These are phyloP conservation scores for Perodicticus potto DNA, from an alignment of 2,797 vertebrate species.

Conservation along the genomic window DNA sequence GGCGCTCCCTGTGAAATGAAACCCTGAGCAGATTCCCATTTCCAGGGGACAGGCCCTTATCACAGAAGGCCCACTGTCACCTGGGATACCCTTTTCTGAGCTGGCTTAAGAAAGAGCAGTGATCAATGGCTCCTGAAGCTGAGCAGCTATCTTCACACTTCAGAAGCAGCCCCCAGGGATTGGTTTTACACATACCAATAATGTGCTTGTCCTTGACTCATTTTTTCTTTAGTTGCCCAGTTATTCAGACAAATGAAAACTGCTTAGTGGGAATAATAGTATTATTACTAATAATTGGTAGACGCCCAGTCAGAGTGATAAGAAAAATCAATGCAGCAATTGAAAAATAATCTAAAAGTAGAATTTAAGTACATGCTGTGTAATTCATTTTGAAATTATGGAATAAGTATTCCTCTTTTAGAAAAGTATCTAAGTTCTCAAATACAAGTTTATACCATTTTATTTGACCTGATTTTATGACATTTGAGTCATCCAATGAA, in stretches of 20 bases:
- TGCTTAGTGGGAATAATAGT: background rate
- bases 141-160: constrained; percentile 14
- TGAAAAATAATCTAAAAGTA: constrained; percentile 44
- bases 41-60: constrained; percentile 62
- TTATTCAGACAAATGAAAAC: constrained; percentile 28
- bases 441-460: background rate
- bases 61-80: constrained; percentile 50
- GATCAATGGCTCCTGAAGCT: background rate
- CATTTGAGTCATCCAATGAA: constrained; percentile 43
- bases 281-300: background rate
- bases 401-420: background rate
- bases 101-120: constrained; percentile 65
- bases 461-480: constrained; percentile 7
- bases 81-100: constrained; percentile 63
- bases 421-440: constrained; percentile 23
- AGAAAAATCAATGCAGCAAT: constrained; percentile 7
- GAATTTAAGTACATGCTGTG: background rate
- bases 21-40: constrained; percentile 50
- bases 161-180: background rate
- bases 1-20: constrained; percentile 71
- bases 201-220: background rate
- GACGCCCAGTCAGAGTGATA: background rate
- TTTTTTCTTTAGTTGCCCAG: background rate
- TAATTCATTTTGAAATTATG: constrained; percentile 38
- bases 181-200: background rate